Evolutionary conservation across 2,797 vertebrate species (phyloP).

Genomic region (Fistularia tabacaria): DNA sequence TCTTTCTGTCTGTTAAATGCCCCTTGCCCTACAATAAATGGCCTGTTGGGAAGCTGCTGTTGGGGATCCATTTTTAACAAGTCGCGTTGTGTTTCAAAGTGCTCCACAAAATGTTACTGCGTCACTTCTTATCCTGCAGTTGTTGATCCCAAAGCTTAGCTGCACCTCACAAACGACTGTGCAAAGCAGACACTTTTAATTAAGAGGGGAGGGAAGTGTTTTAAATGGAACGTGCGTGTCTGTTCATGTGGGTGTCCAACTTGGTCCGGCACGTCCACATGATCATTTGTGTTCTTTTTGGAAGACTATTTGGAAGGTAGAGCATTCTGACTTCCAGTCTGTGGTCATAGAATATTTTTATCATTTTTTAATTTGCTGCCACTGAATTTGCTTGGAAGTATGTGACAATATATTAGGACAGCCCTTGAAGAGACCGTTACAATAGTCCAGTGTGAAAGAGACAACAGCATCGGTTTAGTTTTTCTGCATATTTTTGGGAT

Average conservation of each 20-base stretch:
- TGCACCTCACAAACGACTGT: slow-evolving; percentile 22
- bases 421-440: no score
- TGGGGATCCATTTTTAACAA: slow-evolving; percentile 65
- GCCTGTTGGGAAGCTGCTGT: slow-evolving; percentile 46
- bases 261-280: neutral
- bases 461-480: no score
- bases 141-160: slow-evolving; percentile 34
- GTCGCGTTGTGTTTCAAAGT: slow-evolving; percentile 49
- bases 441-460: no score
- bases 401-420: no score
- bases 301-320: neutral
- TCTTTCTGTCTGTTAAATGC: slow-evolving; percentile 33
- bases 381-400: no score
- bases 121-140: slow-evolving; percentile 62
- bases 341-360: neutral
- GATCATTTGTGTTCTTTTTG: neutral
- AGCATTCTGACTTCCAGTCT: slow-evolving; percentile 1
- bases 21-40: slow-evolving; percentile 38
- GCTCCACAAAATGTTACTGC: slow-evolving; percentile 51
- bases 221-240: slow-evolving; percentile 49
- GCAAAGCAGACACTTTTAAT: slow-evolving; percentile 49
- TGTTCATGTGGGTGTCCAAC: slow-evolving; percentile 16
- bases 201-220: slow-evolving; percentile 45
- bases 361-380: no score
- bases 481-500: no score